Percentiles rank a stretch among this genome's conserved stretches.
phyloP scores from a whole-genome alignment of 2,888 invertebrate species.

The Eupithecia abbreviata region DNA sequence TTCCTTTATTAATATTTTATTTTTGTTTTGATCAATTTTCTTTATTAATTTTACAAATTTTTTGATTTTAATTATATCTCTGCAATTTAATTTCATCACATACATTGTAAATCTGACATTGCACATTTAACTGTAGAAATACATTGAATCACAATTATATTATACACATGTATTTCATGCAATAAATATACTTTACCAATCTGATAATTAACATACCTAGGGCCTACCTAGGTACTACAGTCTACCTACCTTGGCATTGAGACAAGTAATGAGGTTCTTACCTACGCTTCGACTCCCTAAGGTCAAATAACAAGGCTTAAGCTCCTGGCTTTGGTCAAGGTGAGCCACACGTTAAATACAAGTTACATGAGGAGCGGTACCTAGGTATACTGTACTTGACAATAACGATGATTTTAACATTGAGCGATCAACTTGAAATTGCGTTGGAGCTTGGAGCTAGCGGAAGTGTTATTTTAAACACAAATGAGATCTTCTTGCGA shows the following conservation, averaged over 20 bases:
- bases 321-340: conserved; percentile 34
- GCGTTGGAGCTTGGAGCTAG: conserved; percentile 3
- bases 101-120: too few relatives aligned
- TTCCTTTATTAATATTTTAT: too few relatives aligned
- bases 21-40: too few relatives aligned
- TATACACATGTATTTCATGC: too few relatives aligned
- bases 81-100: too few relatives aligned
- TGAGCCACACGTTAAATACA: conserved; percentile 27
- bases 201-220: not conserved
- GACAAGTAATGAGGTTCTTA: not conserved
- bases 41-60: too few relatives aligned
- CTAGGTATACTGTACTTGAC: not conserved
- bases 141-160: too few relatives aligned
- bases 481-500: not conserved
- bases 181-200: not conserved
- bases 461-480: conserved; percentile 16
- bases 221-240: not conserved
- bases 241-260: conserved; percentile 2
- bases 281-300: conserved; percentile 9
- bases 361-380: conserved; percentile 19
- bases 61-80: too few relatives aligned
- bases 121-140: too few relatives aligned
- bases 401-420: conserved; percentile 27
- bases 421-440: conserved; percentile 26
- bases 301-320: conserved; percentile 33